Evolutionary conservation across 1,140 invertebrate species (phyloP), one percentile per base, ranked within the genome.

Genomic region (Zaprionus ornatus): DNA sequence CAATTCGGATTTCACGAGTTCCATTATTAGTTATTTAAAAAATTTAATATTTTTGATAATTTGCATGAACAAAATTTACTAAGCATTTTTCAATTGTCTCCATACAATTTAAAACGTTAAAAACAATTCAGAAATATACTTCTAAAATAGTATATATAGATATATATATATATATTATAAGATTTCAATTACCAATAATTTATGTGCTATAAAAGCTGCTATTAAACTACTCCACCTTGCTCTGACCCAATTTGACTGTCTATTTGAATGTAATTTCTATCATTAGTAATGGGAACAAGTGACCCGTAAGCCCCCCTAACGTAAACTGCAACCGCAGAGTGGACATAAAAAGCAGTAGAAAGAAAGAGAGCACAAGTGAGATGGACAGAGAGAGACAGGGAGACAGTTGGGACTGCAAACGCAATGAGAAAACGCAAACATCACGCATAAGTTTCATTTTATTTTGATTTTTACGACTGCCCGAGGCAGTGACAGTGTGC

Each of bases 391-490:
- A 21, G 45, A 21, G 12, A 50, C 23, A 27, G 27, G 6, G 45
- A 71, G 52, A 27, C 63, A 15, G 60, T 56, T 21, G 10, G 19
- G 21, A 48, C 17, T 27, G 35, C 48, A 71, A 79, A 69, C 61
- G 67, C 56, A 81, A 76, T 68, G 66, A 54, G 55, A 77, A 70
- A 75, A 66, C 59, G 67, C 70, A 80, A 90, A 88, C 84, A 88
- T 86, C 87, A 82, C 84, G 90, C 87, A 91, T 92, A 92, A 90
- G 82, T 92, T 91, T 80, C 87, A 91, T 86, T 92, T 84, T 92
- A 91, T 91, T 91, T 91, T 91, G 91, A 92, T 91, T 91, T 92
- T 92, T 92, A 92, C 79, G 82, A 91, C 80, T 84, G 68, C 37
- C 74, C 45, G n/a, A 68, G 63, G 37, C 60, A 74, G 80, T 79